Conservation (phyloP, 2,797 vertebrate species). For the Helarctos malayanus region DNA sequence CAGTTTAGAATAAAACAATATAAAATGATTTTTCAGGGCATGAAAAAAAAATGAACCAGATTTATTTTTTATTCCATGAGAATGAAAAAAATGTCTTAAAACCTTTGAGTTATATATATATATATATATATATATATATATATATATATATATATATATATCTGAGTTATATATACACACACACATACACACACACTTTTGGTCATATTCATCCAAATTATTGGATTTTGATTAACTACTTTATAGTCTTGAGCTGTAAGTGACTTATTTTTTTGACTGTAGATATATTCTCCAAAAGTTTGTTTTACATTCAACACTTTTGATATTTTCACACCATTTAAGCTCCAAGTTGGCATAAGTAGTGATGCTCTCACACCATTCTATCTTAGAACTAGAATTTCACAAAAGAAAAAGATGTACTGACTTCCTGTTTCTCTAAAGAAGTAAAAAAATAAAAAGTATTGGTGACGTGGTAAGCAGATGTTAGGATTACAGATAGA, state of each 20-base stretch:
- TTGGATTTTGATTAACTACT: constrained; percentile 67
- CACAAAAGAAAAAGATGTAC: constrained; percentile 55
- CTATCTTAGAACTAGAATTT: constrained; percentile 57
- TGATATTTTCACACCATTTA: constrained; percentile 82
- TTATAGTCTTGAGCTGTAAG: constrained; percentile 53
- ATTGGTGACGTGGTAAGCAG: not conserved
- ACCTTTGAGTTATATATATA: not conserved
- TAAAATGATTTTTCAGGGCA: not conserved
- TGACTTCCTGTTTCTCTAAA: constrained; percentile 70
- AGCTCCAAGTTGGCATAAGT: constrained; percentile 71
- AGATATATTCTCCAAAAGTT: constrained; percentile 77
- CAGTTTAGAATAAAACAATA: constrained; percentile 17
- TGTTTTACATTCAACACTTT: constrained; percentile 81
- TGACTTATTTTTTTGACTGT: constrained; percentile 79
- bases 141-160: too few species aligned
- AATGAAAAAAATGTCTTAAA: constrained; percentile 51
- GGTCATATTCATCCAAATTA: constrained; percentile 11
- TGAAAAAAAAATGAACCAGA: not conserved
- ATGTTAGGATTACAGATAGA: constrained; percentile 55
- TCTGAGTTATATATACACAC: too few species aligned
- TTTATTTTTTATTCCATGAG: not conserved
- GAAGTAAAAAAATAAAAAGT: constrained; percentile 23
- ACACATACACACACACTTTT: not conserved
- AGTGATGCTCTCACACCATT: constrained; percentile 68
- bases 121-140: too few species aligned